phyloP scores from a whole-genome alignment of 2,797 vertebrate genomes.

The Thamnophis elegans region DNA sequence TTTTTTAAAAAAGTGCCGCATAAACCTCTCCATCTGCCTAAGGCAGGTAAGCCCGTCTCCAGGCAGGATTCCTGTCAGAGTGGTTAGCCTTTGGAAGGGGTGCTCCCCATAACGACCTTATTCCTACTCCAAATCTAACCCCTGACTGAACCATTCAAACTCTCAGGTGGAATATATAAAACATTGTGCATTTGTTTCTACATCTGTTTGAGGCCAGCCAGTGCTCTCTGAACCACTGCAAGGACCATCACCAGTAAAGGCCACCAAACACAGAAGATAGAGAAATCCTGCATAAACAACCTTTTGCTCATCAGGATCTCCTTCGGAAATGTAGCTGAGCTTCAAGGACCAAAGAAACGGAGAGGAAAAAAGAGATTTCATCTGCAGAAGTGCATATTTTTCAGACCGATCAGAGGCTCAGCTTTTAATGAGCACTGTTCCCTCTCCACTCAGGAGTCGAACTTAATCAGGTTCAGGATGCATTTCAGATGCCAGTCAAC shows the following conservation, averaged over 20 bases:
- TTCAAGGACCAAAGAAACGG: neutral
- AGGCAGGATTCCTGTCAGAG: neutral
- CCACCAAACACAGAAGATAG: neutral
- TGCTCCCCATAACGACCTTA: accelerated
- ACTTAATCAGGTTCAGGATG: neutral
- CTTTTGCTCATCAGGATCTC: neutral
- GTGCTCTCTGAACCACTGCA: neutral
- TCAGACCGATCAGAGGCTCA: neutral
- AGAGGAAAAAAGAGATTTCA: neutral
- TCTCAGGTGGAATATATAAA: neutral
- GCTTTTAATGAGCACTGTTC: neutral
- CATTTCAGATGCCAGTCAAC: neutral
- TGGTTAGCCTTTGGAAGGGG: neutral
- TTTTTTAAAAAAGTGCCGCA: neutral
- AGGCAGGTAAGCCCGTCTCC: neutral
- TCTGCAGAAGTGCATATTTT: neutral
- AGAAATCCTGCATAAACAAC: neutral
- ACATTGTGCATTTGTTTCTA: neutral
- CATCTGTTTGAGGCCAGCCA: neutral
- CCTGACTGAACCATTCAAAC: neutral
- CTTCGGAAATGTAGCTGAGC: neutral
- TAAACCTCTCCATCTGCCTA: neutral
- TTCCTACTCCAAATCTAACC: accelerated
- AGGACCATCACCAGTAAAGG: neutral
- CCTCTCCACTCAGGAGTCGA: neutral